Base-by-base conservation (phyloP, 1,140 invertebrate genomes). In the Delia radicum region DNA sequence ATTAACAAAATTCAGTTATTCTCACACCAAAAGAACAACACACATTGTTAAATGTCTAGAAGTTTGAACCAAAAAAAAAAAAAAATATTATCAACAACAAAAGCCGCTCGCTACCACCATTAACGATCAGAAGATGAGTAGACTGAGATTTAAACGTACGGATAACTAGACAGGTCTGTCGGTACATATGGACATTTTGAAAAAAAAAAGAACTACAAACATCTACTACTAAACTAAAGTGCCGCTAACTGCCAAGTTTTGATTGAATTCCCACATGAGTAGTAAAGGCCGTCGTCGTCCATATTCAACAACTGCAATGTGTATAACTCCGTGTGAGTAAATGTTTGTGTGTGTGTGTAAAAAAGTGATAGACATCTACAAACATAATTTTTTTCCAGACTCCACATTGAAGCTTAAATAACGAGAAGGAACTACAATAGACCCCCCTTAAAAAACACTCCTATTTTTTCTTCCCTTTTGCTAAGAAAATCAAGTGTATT, bases 251-350 rank as follows among this genome's bases (percentile, higher is more conserved):
- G 29, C 80, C 83, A 82, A 83, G 80, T 83, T 83, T 82, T 83
- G 82, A 83, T 83, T 83, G 82, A 83, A 83, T 83, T 83, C 82
- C 82, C 82, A 83, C 61, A 65, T 63, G 65, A 69, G 65, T 69
- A 21, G 65, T 69, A 69, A 69, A 69, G 65, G 29, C 65, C 31
- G 63, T 33, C 65, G 33, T 55, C 46, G 21, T 48, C n/a, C n/a
- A n/a, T n/a, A n/a, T 48, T 13, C 46, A 48, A 48, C 46, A 48
- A 48, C 13, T 18, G 46, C 46, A 8, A 48, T 12, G 12, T 6
- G 1, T 10, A 37, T 13, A 37, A 3, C 33, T 10, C 8, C 13
- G 33, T 37, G 33, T 13, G 3, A 21, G 46, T 27, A 26, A 55
- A 1, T 28, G 26, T 63, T 1, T 27, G 48, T 24, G 27, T 33